Evolutionary conservation across 2,113 vertebrate species (phyloP).

Genomic region (Nerophis lumbriciformis): DNA sequence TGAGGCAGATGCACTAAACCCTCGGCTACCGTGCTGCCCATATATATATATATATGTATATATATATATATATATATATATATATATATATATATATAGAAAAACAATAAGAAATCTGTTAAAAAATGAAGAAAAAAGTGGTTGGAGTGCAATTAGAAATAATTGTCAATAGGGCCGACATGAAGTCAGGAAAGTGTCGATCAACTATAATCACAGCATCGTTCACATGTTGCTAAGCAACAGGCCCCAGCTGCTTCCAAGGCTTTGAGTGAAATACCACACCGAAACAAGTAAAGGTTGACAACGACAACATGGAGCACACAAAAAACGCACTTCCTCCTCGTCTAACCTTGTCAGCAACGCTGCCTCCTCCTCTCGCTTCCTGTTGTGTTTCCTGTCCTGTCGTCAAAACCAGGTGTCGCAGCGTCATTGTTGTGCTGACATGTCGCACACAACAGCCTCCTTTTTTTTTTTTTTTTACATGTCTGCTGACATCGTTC

Average conservation of each 20-base stretch:
- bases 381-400: slow-evolving; percentile 27
- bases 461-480: slow-evolving; percentile 20
- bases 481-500: slow-evolving; percentile 11
- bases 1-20: no score
- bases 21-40: no score
- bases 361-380: slow-evolving; percentile 18
- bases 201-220: slow-evolving; percentile 55
- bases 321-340: slow-evolving; percentile 26
- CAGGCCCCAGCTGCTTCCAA: slow-evolving; percentile 37
- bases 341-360: slow-evolving; percentile 35
- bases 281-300: slow-evolving; percentile 37
- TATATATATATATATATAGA: no score
- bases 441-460: slow-evolving; percentile 33
- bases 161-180: slow-evolving; percentile 19
- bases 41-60: no score
- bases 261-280: slow-evolving; percentile 42
- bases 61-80: no score
- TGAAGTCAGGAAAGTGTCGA: slow-evolving; percentile 36
- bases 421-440: slow-evolving; percentile 18
- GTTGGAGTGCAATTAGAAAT: no score
- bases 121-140: no score
- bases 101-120: no score
- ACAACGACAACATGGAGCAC: slow-evolving; percentile 45
- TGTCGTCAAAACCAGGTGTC: slow-evolving; percentile 39
- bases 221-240: slow-evolving; percentile 65